Evolutionary conservation across 92 coral and sea anemone genomes (phyloP), one percentile per base, ranked within the genome.

Genomic region (Paragorgia papillata): DNA sequence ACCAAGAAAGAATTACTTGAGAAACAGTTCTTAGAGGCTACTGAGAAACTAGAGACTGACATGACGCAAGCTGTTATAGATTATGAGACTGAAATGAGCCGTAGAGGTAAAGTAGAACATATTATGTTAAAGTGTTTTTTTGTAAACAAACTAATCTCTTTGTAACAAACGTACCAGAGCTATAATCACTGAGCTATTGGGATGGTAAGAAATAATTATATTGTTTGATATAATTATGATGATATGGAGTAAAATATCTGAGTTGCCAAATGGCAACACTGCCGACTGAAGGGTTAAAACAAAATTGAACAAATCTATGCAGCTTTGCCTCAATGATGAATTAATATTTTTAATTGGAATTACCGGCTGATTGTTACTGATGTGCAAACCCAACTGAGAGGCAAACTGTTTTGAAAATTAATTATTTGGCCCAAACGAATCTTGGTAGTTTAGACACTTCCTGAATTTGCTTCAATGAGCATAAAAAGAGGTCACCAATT

Each of bases 31-130:
- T 83, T 82, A 44, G 97, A 93, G 66, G 91, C 92, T 34, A 68
- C 90, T 0, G 97, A 93, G 0, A 90, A 90, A 57, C 82, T 93
- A 7, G 93, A 93, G 66, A 61, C 70, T 22, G 97, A 93, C 74
- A 90, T 90, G 96, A 79, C 76, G 27, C 90, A 84, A 34, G 97
- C 97, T 44, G 91, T 93, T 26, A 84, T 88, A 74, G 97, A 93
- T 26, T 96, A 93, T 17, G 97, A 93, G 68, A 85, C 96, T 19
- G 80, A 90, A 88, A 26, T 93, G 28, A 90, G 87, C 88, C 85
- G 97, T 70, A 92, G 91, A 76, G 97, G 97, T 93, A 73, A 17
- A 19, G 22, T 25, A 20, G 7, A 18, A 15, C 13, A 3, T 40
- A 15, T 75, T 59, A 40, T 25, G 30, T 1, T 2, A 28, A 37